phyloP scores from a whole-genome alignment of 2,888 invertebrate species.

The Drosophila paranaensis region DNA sequence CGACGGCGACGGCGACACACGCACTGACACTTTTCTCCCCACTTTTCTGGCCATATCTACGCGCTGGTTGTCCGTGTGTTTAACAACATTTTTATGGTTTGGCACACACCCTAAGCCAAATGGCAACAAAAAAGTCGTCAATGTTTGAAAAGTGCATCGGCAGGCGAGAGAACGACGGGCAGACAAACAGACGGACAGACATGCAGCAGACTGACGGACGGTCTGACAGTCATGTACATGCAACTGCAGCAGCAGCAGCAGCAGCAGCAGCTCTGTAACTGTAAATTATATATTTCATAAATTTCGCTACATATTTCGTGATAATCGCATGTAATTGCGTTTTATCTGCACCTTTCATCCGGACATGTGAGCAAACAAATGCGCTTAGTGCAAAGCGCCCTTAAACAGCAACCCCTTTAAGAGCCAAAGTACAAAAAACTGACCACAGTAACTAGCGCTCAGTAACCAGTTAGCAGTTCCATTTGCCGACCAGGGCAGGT shows the following conservation, averaged over 20 bases:
- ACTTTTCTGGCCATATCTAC: conserved; percentile 52
- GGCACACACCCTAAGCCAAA: conserved; percentile 80
- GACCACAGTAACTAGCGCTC: conserved; percentile 45
- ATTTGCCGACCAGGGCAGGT: conserved; percentile 12
- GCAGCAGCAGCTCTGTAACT: conserved; percentile 69
- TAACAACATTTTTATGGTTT: conserved; percentile 84
- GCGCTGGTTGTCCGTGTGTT: conserved; percentile 61
- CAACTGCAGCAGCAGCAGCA: conserved; percentile 6
- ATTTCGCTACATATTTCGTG: conserved; percentile 80
- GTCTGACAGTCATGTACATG: conserved; percentile 25
- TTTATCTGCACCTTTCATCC: conserved; percentile 84
- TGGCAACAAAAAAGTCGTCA: conserved; percentile 52
- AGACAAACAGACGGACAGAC: not conserved
- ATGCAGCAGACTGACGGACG: not conserved
- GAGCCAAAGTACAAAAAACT: conserved; percentile 12
- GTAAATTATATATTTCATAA: conserved; percentile 84
- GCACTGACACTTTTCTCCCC: conserved; percentile 71
- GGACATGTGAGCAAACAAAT: conserved; percentile 82
- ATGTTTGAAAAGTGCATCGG: conserved; percentile 58
- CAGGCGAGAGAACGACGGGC: conserved; percentile 29
- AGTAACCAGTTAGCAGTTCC: conserved; percentile 29
- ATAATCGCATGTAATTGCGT: conserved; percentile 84
- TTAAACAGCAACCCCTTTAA: conserved; percentile 46
- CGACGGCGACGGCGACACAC: conserved; percentile 59
- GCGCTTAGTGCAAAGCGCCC: conserved; percentile 62